Conservation (phyloP, 2,113 vertebrate species). For the Epinephelus lanceolatus region DNA sequence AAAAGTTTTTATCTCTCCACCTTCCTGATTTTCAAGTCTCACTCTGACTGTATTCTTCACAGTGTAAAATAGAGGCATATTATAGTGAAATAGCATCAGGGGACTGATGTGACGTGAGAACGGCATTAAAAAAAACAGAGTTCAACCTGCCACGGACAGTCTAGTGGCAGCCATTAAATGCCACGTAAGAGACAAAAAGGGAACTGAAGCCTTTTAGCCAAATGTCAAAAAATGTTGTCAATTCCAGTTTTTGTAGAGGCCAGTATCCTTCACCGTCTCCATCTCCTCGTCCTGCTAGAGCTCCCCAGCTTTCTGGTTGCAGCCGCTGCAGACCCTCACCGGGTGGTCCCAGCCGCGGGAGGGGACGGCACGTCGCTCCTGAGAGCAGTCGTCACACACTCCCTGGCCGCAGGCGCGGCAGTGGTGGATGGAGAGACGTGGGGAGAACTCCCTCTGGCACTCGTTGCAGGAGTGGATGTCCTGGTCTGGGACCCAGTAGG, state of each 20-base stretch:
- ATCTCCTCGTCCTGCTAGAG: slow-evolving; percentile 86
- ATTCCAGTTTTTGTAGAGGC: slow-evolving; percentile 37
- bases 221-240: slow-evolving; percentile 7
- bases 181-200: slow-evolving; percentile 4
- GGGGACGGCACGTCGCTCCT: slow-evolving; percentile 92
- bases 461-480: slow-evolving; percentile 93
- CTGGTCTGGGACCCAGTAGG: slow-evolving; percentile 98
- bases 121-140: slow-evolving; percentile 3
- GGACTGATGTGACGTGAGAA: slow-evolving; percentile 32
- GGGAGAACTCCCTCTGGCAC: slow-evolving; percentile 93
- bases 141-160: slow-evolving; percentile 24
- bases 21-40: slow-evolving; percentile 41
- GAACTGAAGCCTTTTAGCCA: slow-evolving; percentile 13
- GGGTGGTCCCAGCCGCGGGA: slow-evolving; percentile 98
- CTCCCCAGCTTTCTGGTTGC: slow-evolving; percentile 95
- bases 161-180: slow-evolving; percentile 13
- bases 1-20: background rate
- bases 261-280: background rate
- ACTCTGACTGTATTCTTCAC: slow-evolving; percentile 53
- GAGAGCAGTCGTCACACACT: slow-evolving; percentile 95
- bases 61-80: slow-evolving; percentile 63
- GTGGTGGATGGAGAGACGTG: slow-evolving; percentile 96
- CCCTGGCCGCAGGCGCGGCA: slow-evolving; percentile 98
- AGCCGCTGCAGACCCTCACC: slow-evolving; percentile 94
- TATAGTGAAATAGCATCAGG: slow-evolving; percentile 42